Evolutionary conservation across 2,888 invertebrate genomes (phyloP).

Genomic region (Operophtera brumata): DNA sequence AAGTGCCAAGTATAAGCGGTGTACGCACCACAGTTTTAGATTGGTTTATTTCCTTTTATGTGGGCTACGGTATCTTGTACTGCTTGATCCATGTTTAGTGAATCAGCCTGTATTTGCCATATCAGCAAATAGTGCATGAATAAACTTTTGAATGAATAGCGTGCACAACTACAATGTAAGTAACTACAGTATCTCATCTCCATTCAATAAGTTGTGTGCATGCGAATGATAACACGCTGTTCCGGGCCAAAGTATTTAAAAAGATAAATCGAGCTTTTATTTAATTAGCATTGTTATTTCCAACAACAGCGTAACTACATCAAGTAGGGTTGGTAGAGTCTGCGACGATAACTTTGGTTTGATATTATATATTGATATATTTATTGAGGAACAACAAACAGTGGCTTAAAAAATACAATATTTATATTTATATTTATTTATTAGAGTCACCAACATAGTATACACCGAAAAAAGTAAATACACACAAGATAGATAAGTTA

Average conservation of each 20-base stretch:
- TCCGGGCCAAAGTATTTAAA: constrained; percentile 18
- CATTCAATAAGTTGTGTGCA: constrained; percentile 17
- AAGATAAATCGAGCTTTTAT: constrained; percentile 18
- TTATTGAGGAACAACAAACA: too few relatives aligned
- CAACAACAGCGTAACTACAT: neutral
- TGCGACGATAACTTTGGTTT: neutral
- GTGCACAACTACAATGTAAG: neutral
- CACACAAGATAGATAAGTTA: too few relatives aligned
- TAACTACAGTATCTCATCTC: constrained; percentile 3
- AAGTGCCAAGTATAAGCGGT: too few relatives aligned
- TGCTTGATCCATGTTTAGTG: neutral
- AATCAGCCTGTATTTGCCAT: neutral
- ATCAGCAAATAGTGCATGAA: neutral
- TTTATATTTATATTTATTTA: too few relatives aligned
- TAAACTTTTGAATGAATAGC: neutral
- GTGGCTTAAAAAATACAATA: too few relatives aligned
- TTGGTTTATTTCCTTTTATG: neutral
- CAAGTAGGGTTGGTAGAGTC: neutral
- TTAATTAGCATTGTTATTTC: constrained; percentile 10
- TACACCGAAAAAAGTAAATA: too few relatives aligned
- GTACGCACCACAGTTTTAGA: too few relatives aligned
- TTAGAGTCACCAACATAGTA: too few relatives aligned
- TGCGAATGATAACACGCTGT: constrained; percentile 16
- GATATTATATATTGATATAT: too few relatives aligned
- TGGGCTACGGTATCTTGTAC: neutral